phyloP scores from a whole-genome alignment of 2,113 vertebrate species.

The Chloroceryle aenea region DNA sequence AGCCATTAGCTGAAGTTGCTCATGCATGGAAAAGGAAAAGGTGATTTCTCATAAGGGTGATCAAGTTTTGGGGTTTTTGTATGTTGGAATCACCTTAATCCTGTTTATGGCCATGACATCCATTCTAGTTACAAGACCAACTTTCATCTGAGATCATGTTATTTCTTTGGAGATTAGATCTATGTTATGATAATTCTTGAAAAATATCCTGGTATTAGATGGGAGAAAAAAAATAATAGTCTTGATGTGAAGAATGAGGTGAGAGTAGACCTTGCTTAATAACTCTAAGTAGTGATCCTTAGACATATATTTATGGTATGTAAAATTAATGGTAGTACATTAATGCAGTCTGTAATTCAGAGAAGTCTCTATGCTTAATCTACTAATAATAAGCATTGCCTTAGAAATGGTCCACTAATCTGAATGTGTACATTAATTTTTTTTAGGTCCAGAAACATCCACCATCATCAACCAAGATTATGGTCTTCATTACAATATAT shows the following conservation, averaged over 20 bases:
- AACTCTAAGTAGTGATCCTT: background rate
- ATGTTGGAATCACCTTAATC: background rate
- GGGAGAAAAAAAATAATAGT: background rate
- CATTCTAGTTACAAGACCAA: background rate
- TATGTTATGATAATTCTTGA: background rate
- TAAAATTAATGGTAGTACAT: background rate
- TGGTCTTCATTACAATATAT: background rate
- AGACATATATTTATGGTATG: background rate
- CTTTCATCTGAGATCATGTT: background rate
- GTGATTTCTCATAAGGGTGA: background rate
- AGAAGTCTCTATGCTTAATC: background rate
- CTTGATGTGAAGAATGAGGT: background rate
- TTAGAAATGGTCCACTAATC: background rate
- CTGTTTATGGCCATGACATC: background rate
- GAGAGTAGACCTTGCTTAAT: background rate
- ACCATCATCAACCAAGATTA: background rate
- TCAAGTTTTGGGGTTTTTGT: background rate
- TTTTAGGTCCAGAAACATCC: background rate
- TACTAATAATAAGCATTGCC: background rate
- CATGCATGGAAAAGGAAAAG: background rate
- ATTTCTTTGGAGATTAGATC: conserved; percentile 39
- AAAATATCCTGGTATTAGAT: background rate
- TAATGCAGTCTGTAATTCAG: background rate
- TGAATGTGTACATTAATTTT: background rate
- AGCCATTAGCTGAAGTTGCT: conserved; percentile 23